Conservation (phyloP, 2,113 vertebrate species). For the Planiliza haematocheilus region DNA sequence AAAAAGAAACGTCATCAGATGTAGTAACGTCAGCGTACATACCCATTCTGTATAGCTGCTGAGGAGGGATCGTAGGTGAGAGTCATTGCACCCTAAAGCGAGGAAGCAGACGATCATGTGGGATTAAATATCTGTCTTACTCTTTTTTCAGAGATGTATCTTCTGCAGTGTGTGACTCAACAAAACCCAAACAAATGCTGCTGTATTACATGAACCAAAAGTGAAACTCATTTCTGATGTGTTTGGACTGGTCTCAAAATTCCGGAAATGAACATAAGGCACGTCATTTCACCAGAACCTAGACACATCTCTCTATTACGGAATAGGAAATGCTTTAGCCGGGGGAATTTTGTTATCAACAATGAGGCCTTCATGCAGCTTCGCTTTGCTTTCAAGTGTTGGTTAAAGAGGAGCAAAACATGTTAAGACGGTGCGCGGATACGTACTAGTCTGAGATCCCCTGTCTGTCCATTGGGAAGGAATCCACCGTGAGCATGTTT, state of each 20-base stretch:
- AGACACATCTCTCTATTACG: background rate
- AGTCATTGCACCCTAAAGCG: conserved; percentile 93
- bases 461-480: conserved; percentile 93
- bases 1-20: background rate
- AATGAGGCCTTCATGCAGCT: no score
- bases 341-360: background rate
- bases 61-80: conserved; percentile 97
- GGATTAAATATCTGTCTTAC: conserved; percentile 1
- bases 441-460: conserved; percentile 99
- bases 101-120: conserved; percentile 33
- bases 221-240: no score
- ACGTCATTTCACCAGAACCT: no score
- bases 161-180: no score
- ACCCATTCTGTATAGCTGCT: conserved; percentile 98
- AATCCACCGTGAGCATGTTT: conserved; percentile 96
- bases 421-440: conserved; percentile 63
- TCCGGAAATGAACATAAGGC: no score
- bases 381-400: no score
- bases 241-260: background rate
- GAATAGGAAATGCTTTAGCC: background rate
- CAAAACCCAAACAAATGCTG: no score
- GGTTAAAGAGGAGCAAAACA: background rate
- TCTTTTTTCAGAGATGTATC: background rate
- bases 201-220: no score
- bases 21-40: conserved; percentile 49